Evolutionary conservation across 2,113 vertebrate species (phyloP).

Genomic region (Gambusia holbrooki): DNA sequence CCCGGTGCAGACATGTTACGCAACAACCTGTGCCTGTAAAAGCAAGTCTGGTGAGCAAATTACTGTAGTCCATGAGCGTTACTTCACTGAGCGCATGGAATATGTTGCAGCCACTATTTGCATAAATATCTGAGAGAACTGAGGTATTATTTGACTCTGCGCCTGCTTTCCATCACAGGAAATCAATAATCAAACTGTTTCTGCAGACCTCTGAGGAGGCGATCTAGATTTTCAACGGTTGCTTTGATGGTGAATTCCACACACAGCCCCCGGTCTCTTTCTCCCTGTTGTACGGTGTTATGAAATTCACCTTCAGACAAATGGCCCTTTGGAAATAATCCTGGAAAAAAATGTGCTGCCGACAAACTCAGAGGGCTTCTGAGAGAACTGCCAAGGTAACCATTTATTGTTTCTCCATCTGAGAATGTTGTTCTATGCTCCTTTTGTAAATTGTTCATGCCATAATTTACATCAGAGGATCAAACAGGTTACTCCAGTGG

Average conservation of each 20-base stretch:
- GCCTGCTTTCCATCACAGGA: background rate
- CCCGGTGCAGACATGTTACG: slow-evolving; percentile 11
- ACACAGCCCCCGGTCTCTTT: background rate
- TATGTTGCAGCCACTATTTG: slow-evolving; percentile 6
- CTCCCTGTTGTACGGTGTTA: slow-evolving; percentile 47
- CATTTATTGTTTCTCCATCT: background rate
- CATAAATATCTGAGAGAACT: background rate
- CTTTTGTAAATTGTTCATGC: background rate
- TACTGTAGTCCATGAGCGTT: slow-evolving; percentile 12
- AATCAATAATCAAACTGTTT: background rate
- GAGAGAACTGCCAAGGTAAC: slow-evolving; percentile 8
- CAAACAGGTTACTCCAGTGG: background rate
- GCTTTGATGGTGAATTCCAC: slow-evolving; percentile 7
- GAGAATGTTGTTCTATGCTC: background rate
- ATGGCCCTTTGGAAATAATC: slow-evolving; percentile 9
- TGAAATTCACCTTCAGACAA: slow-evolving; percentile 39
- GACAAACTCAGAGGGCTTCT: slow-evolving; percentile 1
- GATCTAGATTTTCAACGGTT: slow-evolving; percentile 19
- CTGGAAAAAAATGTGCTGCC: slow-evolving; percentile 23
- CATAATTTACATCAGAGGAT: background rate
- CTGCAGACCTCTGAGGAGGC: background rate
- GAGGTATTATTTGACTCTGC: background rate
- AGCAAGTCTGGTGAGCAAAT: slow-evolving; percentile 11
- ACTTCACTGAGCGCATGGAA: background rate
- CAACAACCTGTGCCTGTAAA: slow-evolving; percentile 49